Conservation (phyloP, 2,888 invertebrate genomes). For the Mystacides longicornis region DNA sequence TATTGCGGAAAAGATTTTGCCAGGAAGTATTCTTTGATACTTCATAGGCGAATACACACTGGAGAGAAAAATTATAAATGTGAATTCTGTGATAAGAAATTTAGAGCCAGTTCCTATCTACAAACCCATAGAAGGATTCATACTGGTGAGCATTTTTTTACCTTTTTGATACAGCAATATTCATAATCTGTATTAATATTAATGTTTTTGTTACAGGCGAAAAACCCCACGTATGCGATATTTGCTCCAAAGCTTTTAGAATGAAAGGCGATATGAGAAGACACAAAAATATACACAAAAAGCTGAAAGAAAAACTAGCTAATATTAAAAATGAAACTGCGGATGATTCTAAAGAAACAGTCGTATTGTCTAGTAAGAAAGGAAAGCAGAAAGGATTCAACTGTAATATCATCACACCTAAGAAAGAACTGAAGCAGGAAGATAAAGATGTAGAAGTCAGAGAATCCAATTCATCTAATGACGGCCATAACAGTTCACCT, state of each 20-base stretch:
- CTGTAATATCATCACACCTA: slow-evolving; percentile 9
- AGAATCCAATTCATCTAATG: slow-evolving; percentile 9
- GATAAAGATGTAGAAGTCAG: slow-evolving; percentile 13
- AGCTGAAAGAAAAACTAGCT: slow-evolving; percentile 23
- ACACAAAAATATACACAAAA: slow-evolving; percentile 65
- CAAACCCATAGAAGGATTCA: slow-evolving; percentile 79
- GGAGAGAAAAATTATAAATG: slow-evolving; percentile 83
- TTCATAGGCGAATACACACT: slow-evolving; percentile 80
- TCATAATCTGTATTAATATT: background rate
- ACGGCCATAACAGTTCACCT: slow-evolving; percentile 14
- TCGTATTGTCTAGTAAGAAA: slow-evolving; percentile 4
- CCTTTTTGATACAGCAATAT: background rate
- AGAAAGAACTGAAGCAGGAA: slow-evolving; percentile 21
- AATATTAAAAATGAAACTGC: slow-evolving; percentile 13
- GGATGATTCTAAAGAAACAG: slow-evolving; percentile 6
- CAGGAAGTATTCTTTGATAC: slow-evolving; percentile 76
- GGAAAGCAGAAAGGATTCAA: slow-evolving; percentile 7
- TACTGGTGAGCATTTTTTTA: slow-evolving; percentile 57
- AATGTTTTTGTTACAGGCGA: slow-evolving; percentile 47
- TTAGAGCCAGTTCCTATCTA: slow-evolving; percentile 78
- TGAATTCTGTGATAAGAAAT: slow-evolving; percentile 74
- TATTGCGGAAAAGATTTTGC: slow-evolving; percentile 86
- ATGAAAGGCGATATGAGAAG: slow-evolving; percentile 77
- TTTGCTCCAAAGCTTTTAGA: slow-evolving; percentile 76
- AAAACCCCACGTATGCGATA: slow-evolving; percentile 65